These are phyloP conservation scores for Euplagia quadripunctaria DNA, from an alignment of 2,888 invertebrate genomes.

Conservation along the genomic window DNA sequence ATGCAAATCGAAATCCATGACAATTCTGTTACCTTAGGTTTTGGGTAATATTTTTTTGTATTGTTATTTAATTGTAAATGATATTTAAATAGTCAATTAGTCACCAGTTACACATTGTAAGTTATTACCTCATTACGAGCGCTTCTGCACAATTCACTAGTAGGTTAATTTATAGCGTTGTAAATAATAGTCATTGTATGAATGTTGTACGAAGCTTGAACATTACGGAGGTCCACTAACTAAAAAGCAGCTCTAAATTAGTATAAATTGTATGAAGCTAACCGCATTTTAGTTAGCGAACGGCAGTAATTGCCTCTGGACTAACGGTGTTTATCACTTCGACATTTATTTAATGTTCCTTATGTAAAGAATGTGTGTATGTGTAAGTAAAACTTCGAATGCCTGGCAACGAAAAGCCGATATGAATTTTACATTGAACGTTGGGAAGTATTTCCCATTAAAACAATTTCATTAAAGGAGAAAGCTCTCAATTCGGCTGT, in stretches of 20 bases:
- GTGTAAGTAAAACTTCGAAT: conserved; percentile 42
- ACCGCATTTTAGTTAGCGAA: conserved; percentile 5
- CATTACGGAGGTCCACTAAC: not conserved
- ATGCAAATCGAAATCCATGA: conserved; percentile 70
- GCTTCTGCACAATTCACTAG: conserved; percentile 85
- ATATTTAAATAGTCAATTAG: conserved; percentile 81
- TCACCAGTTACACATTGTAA: conserved; percentile 85
- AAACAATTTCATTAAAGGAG: not conserved
- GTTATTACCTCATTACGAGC: conserved; percentile 86
- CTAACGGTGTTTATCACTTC: conserved; percentile 52
- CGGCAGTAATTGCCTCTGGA: conserved; percentile 37
- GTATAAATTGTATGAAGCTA: conserved; percentile 31
- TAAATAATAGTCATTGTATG: conserved; percentile 69
- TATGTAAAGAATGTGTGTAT: conserved; percentile 47
- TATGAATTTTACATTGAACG: conserved; percentile 41
- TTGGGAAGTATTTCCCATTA: conserved; percentile 40
- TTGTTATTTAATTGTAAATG: conserved; percentile 64
- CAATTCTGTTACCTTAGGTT: conserved; percentile 81
- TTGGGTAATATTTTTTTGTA: conserved; percentile 70
- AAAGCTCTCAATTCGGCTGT: not conserved
- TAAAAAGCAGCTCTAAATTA: not conserved
- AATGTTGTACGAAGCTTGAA: conserved; percentile 33
- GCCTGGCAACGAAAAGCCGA: conserved; percentile 36
- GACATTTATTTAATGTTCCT: conserved; percentile 63
- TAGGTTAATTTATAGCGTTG: conserved; percentile 66